Conservation (phyloP, 1,140 invertebrate genomes). For the Achatina immaculata region DNA sequence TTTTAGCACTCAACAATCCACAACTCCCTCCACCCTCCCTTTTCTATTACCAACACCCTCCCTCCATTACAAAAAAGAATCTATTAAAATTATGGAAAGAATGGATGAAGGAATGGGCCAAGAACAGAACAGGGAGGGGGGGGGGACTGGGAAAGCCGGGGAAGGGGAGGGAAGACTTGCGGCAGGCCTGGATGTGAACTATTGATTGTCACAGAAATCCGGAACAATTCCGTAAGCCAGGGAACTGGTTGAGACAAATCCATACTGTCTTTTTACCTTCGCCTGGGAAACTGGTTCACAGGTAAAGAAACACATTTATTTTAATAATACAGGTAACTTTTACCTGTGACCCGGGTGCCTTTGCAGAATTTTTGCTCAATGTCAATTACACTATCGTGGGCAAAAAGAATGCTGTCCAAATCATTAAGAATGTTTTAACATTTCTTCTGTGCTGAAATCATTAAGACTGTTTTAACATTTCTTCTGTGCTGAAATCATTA, state of each 20-base stretch:
- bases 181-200: background rate
- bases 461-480: no score
- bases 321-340: no score
- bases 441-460: no score
- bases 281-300: background rate
- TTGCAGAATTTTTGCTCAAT: no score
- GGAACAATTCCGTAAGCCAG: background rate
- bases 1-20: background rate
- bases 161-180: background rate
- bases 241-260: background rate
- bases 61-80: background rate
- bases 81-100: constrained; percentile 13
- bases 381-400: no score
- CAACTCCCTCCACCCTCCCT: background rate
- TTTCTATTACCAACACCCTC: background rate
- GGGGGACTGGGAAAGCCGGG: background rate
- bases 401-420: no score
- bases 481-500: no score
- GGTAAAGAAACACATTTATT: no score
- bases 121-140: background rate
- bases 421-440: no score
- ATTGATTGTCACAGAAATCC: background rate
- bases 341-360: no score
- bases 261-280: background rate
- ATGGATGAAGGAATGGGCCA: background rate